phyloP scores from a whole-genome alignment of 2,888 invertebrate genomes.

The Paralinhomoeus sp. region DNA sequence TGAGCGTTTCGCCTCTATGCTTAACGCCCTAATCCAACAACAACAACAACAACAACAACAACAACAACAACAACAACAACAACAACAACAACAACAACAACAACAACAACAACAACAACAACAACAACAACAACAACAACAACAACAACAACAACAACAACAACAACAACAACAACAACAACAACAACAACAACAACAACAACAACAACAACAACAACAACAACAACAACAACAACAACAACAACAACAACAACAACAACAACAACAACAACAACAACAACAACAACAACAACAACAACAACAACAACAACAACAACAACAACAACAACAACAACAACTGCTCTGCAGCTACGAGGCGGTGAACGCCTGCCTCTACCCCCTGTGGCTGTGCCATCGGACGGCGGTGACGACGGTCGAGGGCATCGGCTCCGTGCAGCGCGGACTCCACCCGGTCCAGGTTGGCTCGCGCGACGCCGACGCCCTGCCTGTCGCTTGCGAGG shows the following conservation, averaged over 20 bases:
- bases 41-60: not conserved
- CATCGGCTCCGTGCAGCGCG: conserved; percentile 52
- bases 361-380: conserved; percentile 67
- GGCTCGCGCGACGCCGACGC: too few species aligned
- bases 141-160: not conserved
- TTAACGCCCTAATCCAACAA: too few species aligned
- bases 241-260: not conserved
- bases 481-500: too few species aligned
- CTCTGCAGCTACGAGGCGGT: conserved; percentile 30
- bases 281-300: too few species aligned
- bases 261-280: not conserved
- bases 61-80: not conserved
- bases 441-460: conserved; percentile 53
- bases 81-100: not conserved
- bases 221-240: not conserved
- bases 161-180: not conserved
- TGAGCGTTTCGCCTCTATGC: too few species aligned
- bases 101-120: not conserved
- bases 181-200: not conserved
- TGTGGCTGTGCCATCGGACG: conserved; percentile 61
- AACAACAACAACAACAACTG: not conserved
- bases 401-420: conserved; percentile 82
- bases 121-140: not conserved
- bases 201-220: not conserved
- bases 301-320: too few species aligned